phyloP scores from a whole-genome alignment of 2,113 vertebrate species.

The Neolamprologus tretocephalus region DNA sequence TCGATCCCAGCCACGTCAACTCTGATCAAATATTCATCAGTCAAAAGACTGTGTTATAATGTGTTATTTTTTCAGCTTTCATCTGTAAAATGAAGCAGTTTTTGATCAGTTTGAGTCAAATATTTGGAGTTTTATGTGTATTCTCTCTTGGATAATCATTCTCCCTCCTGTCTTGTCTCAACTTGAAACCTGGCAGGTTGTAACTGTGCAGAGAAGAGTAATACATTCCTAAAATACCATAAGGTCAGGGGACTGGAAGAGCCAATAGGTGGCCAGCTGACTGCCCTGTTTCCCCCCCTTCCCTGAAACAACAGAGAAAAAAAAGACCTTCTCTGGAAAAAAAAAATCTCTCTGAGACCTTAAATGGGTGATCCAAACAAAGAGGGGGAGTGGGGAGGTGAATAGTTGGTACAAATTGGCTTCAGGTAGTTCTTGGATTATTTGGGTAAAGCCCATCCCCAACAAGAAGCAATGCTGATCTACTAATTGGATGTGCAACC shows the following conservation, averaged over 20 bases:
- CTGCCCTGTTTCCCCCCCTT: conserved; percentile 31
- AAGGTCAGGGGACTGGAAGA: conserved; percentile 68
- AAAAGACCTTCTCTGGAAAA: conserved; percentile 16
- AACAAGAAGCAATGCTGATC: background rate
- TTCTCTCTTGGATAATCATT: conserved; percentile 8
- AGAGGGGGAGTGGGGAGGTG: background rate
- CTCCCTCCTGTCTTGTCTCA: conserved; percentile 67
- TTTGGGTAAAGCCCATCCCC: conserved; percentile 1
- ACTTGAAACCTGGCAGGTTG: conserved; percentile 73
- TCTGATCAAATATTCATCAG: conserved; percentile 37
- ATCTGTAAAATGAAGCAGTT: background rate
- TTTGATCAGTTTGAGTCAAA: background rate
- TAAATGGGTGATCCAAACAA: conserved; percentile 20
- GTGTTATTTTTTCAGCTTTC: background rate
- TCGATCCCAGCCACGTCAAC: background rate
- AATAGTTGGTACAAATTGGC: conserved; percentile 33
- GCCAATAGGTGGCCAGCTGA: conserved; percentile 69
- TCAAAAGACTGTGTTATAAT: background rate
- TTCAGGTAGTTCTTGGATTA: conserved; percentile 37
- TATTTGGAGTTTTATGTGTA: background rate
- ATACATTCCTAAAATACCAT: conserved; percentile 74
- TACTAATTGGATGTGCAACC: background rate
- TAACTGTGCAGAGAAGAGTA: conserved; percentile 55
- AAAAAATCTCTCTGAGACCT: background rate
- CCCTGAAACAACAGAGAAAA: conserved; percentile 22